Base-by-base conservation (phyloP, 2,888 invertebrate genomes). In the Zygaena filipendulae region DNA sequence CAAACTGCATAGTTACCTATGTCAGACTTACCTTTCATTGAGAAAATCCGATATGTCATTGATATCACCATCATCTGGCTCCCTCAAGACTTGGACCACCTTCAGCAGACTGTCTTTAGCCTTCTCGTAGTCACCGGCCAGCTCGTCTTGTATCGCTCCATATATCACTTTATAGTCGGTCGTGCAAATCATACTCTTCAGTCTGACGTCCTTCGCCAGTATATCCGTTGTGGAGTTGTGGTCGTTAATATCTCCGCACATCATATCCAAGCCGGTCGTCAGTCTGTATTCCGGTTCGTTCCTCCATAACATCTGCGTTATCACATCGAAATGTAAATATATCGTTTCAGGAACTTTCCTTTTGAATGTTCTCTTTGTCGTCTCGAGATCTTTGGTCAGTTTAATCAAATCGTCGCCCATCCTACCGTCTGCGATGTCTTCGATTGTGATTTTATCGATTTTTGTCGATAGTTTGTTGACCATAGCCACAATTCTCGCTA, bases 291-390 rank as follows among this genome's bases (percentile, higher is more conserved):
- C 47, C 2, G 53, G 46, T 35, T 55, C 35, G 26, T 59, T 50
- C 21, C 27, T 51, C 56, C 60, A 58, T 23, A 75, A 9, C 1
- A 62, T 27, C 33, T 70, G 55, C 21, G 72, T 75, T 32, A 79
- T 35, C 2, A 67, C 22, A 47, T 79, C 77, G 32, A 68, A 79
- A 49, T 67, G 61, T 32, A 74, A 42, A 1, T 58, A 57, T 11
- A 71, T 38, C 3, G 52, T 48, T 21, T 77, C 75, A 1, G 52
- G 35, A 3, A 74, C 51, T 42, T 60, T 54, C 27, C 68, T 54
- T 43, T 54, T 70, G 25, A 63, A 75, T 12, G 63, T 42, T 40
- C 53, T 68, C 35, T 58, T 55, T 10, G 77, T 39, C 1, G 43
- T 24, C 2, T 29, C 27, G 8, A 69, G 34, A 30, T 74, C 68